Conservation (phyloP, 2,888 invertebrate genomes). For the Ophioninae sp. region DNA sequence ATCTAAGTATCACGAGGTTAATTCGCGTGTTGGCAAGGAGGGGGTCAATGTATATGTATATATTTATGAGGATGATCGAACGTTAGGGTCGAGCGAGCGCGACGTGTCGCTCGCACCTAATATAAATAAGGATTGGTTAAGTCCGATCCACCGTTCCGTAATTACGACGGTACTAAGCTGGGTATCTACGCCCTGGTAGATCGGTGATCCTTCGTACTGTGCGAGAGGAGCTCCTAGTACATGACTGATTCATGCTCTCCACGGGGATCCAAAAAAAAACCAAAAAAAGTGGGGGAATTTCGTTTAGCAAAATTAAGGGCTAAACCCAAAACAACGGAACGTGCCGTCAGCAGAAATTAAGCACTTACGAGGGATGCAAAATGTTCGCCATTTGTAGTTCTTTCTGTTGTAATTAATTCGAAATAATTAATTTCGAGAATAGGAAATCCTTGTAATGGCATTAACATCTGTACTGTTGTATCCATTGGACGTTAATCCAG, state of each 20-base stretch:
- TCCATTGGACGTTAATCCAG: no score
- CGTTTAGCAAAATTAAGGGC: no score
- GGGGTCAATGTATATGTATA: slow-evolving; percentile 1
- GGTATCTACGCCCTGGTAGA: slow-evolving; percentile 70
- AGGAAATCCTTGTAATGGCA: no score
- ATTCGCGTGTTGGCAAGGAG: neutral
- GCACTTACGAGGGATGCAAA: no score
- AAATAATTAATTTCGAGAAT: no score
- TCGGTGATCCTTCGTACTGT: slow-evolving; percentile 75
- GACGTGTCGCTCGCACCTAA: slow-evolving; percentile 54
- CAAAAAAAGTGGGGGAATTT: neutral
- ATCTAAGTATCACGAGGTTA: slow-evolving; percentile 15
- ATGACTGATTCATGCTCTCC: slow-evolving; percentile 51
- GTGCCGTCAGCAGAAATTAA: no score
- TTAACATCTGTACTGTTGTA: no score
- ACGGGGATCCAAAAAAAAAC: neutral
- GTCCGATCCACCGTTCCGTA: slow-evolving; percentile 72
- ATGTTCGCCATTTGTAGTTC: no score
- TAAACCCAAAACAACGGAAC: no score
- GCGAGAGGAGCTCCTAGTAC: slow-evolving; percentile 38
- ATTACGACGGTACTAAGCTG: slow-evolving; percentile 78
- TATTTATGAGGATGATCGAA: slow-evolving; percentile 52
- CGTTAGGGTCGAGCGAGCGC: slow-evolving; percentile 44
- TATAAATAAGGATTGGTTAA: slow-evolving; percentile 78
- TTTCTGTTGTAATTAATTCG: no score